A percentile compares a stretch with the other conserved stretches of the same genome.
Evolutionary conservation across 2,888 invertebrate species (phyloP).

Genomic region (Meganola albula): DNA sequence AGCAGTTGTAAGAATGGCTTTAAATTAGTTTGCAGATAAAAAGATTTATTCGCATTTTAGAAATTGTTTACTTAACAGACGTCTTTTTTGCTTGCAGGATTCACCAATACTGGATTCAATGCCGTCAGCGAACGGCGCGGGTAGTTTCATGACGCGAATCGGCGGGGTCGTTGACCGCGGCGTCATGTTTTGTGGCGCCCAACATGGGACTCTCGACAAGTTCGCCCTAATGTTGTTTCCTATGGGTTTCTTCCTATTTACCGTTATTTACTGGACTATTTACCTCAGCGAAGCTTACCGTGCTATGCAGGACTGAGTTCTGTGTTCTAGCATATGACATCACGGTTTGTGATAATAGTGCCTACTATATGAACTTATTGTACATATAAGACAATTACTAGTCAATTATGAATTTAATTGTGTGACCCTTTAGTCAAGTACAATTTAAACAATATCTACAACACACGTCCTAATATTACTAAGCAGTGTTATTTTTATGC

Average conservation of each 20-base stretch:
- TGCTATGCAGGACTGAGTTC: conserved; percentile 24
- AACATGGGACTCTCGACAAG: conserved; percentile 78
- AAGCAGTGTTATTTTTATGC: not conserved
- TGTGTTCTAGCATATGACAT: conserved; percentile 14
- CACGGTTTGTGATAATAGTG: conserved; percentile 37
- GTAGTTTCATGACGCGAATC: conserved; percentile 47
- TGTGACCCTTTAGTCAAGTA: conserved; percentile 25
- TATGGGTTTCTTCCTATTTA: conserved; percentile 76
- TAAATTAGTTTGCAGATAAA: no score
- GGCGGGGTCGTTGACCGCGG: conserved; percentile 68
- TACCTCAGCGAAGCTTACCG: conserved; percentile 77
- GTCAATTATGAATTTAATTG: conserved; percentile 42
- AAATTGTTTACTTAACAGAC: no score
- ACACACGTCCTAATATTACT: conserved; percentile 12
- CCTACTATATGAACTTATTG: conserved; percentile 42
- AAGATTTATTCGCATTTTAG: no score
- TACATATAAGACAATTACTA: conserved; percentile 66
- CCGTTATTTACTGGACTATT: conserved; percentile 79
- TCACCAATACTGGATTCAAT: conserved; percentile 66
- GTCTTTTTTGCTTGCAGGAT: no score
- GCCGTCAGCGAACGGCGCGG: conserved; percentile 46
- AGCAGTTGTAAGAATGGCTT: no score
- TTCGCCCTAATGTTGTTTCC: conserved; percentile 80
- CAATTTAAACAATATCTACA: conserved; percentile 16
- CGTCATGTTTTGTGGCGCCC: conserved; percentile 80